These are phyloP conservation scores for Cotesia congregata DNA, from an alignment of 2,888 invertebrate species.

Conservation along the genomic window DNA sequence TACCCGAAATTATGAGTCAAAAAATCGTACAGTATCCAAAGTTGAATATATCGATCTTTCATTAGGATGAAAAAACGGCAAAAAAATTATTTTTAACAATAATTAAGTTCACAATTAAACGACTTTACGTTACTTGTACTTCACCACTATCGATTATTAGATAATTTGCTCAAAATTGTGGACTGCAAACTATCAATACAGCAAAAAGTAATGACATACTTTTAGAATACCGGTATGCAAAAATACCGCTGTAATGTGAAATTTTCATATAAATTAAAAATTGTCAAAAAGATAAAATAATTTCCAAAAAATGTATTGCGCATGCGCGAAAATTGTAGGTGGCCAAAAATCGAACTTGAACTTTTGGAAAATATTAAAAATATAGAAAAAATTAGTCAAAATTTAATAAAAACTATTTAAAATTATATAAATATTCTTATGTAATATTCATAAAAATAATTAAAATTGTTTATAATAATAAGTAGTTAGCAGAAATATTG, in stretches of 20 bases:
- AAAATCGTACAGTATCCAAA: neutral
- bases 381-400: neutral
- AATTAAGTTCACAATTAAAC: neutral
- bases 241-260: neutral
- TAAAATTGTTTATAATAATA: neutral
- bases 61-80: neutral
- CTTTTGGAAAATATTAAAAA: constrained; percentile 2
- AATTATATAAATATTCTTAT: no score
- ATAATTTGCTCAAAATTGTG: neutral
- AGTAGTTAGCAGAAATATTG: neutral
- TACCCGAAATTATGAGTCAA: neutral
- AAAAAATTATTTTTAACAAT: neutral
- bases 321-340: constrained; percentile 38
- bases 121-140: neutral
- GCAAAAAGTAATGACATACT: neutral
- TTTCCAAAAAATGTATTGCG: constrained; percentile 21
- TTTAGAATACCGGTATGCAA: neutral
- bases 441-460: neutral
- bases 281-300: neutral
- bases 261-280: neutral
- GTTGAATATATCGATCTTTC: neutral
- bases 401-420: no score
- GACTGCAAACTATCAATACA: neutral
- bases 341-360: constrained; percentile 29
- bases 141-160: neutral